Evolutionary conservation across 2,797 vertebrate genomes (phyloP).

Genomic region (Gallinago solitaria): DNA sequence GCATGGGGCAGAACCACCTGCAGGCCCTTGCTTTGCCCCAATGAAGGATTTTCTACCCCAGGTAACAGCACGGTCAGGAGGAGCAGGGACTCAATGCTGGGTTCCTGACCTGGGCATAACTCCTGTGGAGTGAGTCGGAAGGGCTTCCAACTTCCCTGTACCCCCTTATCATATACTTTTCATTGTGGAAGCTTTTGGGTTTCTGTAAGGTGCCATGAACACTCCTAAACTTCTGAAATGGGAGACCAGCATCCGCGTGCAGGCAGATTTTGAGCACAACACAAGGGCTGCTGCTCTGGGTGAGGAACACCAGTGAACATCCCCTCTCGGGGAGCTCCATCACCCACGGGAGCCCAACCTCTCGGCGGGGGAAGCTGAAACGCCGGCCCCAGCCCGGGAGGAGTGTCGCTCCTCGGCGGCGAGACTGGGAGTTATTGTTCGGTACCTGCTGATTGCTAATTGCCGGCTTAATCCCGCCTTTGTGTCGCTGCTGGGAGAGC

Average conservation of each 20-base stretch:
- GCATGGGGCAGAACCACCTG: not conserved
- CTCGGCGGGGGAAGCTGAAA: accelerated
- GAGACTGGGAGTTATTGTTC: not conserved
- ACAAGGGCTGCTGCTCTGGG: not conserved
- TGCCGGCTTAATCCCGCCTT: not conserved
- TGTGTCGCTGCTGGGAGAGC: slow-evolving; percentile 8
- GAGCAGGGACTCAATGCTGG: not conserved
- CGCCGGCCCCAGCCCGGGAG: not conserved
- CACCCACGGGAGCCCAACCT: accelerated
- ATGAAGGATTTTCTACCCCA: not conserved
- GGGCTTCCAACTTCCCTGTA: not conserved
- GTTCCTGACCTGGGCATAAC: not conserved
- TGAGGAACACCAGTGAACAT: not conserved
- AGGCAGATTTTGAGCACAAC: not conserved
- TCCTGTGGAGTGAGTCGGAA: accelerated
- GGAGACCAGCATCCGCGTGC: not conserved
- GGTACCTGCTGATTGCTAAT: slow-evolving; percentile 33
- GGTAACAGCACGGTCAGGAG: accelerated
- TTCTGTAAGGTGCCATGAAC: not conserved
- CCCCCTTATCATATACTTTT: not conserved
- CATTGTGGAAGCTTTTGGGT: not conserved
- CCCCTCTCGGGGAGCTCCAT: accelerated
- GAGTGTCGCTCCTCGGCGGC: accelerated
- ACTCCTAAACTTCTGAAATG: not conserved
- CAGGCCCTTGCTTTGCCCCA: not conserved